Evolutionary conservation across 2,113 vertebrate genomes (phyloP).

Genomic region (Aptenodytes forsteri): DNA sequence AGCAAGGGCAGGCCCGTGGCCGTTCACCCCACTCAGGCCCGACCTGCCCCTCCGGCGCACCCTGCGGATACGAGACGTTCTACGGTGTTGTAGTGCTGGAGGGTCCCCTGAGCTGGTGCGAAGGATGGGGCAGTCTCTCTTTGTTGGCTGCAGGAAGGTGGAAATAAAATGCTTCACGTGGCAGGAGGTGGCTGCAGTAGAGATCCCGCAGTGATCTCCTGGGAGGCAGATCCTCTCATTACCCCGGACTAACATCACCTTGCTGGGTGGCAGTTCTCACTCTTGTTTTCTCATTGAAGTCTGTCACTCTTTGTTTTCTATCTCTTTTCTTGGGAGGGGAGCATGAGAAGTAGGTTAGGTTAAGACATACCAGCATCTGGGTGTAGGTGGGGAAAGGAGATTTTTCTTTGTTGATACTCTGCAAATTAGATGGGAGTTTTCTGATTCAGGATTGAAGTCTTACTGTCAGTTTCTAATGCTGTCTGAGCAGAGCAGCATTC

Average conservation of each 20-base stretch:
- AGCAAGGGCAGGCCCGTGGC: not conserved
- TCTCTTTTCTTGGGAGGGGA: not conserved
- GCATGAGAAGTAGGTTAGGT: not conserved
- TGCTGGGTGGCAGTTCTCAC: not conserved
- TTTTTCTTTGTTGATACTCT: not conserved
- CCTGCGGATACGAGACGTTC: not conserved
- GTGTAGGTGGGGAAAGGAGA: not conserved
- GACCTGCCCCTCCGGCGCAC: no score
- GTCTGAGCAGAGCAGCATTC: not conserved
- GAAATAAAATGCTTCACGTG: not conserved
- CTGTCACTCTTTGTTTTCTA: not conserved
- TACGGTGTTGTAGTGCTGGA: not conserved
- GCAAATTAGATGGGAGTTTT: not conserved
- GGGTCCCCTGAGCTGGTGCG: not conserved
- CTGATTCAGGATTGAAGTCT: not conserved
- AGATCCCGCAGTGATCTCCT: not conserved
- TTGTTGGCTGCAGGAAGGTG: not conserved
- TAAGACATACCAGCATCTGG: not conserved
- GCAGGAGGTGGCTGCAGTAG: not conserved
- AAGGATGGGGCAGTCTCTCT: not conserved
- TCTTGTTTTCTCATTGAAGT: not conserved
- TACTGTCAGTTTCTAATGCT: rapidly evolving
- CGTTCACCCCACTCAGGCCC: not conserved
- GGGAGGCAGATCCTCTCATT: not conserved
- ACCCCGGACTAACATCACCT: not conserved